Base-by-base conservation (phyloP, 2,113 vertebrate genomes). In the Rattus rattus region DNA sequence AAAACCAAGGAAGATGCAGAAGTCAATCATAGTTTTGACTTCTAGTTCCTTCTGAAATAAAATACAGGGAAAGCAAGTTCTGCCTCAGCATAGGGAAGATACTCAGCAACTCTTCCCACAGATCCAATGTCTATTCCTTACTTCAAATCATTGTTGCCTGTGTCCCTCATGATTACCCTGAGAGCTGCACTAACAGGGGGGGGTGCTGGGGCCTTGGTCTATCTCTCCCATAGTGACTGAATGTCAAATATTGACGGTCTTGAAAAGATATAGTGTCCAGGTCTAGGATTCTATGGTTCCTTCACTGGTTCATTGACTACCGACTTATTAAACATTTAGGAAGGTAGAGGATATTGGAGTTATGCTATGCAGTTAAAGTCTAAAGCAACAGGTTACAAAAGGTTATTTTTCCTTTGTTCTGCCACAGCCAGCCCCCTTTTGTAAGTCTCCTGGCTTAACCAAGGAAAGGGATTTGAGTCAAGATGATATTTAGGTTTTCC, bases 1-100 rank as follows among this genome's bases (percentile, higher is more conserved):
- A 95, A 96, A 96, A 52, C 67, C 89, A n/a, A 14, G n/a, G 79
- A 90, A 86, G 12, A n/a, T 59, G 76, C 10, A 30, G 43, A 22
- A n/a, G 26, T 85, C 72, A 24, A 30, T 63, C 67, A 47, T 10
- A 13, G 52, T 13, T 22, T 43, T 54, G 28, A 67, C 56, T 65
- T 86, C 59, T 43, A 22, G 9, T 63, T 85, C 39, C 39, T 88
- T 73, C 47, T 4, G 36, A 4, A 33, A 49, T 3, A 43, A 81
- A 90, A 7, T 20, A 1, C 83, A 73, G 39, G 20, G 75, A 86
- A 19, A 5, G 12, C 22, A 87, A 63, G n/a, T n/a, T 3, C 39
- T 56, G 61, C 54, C 90, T 94, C 33, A 33, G 63, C 20, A 3
- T 0, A 52, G 30, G 77, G 30, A 83, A 90, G 56, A 95, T 33